These are phyloP conservation scores for Cyclargus thomasi DNA, from an alignment of 1,140 invertebrate genomes.

Conservation along the genomic window DNA sequence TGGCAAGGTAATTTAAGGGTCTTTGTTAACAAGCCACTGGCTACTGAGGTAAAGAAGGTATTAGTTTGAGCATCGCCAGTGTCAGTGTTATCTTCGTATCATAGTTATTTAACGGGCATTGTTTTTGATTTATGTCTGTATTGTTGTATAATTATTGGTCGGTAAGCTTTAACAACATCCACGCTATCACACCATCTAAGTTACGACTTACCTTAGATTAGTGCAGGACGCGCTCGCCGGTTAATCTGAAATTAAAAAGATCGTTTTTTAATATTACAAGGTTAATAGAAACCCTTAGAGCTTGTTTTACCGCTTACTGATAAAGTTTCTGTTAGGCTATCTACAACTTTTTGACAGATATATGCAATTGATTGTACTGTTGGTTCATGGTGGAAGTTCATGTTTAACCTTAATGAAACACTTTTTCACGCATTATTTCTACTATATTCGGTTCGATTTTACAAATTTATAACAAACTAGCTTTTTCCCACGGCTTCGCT, in stretches of 20 bases:
- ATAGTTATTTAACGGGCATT: slow-evolving; percentile 18
- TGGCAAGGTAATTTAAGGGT: neutral
- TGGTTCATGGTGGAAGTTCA: too few relatives aligned
- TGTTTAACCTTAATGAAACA: too few relatives aligned
- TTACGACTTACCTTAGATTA: slow-evolving; percentile 23
- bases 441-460: too few relatives aligned
- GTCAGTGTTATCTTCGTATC: neutral
- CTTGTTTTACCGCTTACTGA: too few relatives aligned
- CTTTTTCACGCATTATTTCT: too few relatives aligned
- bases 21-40: neutral
- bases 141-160: slow-evolving; percentile 23
- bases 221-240: neutral
- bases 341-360: too few relatives aligned
- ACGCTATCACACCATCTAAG: slow-evolving; percentile 20
- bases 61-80: neutral
- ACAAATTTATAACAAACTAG: too few relatives aligned
- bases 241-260: slow-evolving; percentile 21
- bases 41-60: neutral
- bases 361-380: too few relatives aligned
- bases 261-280: neutral
- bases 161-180: slow-evolving; percentile 19
- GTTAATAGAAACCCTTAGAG: too few relatives aligned
- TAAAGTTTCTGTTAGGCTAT: too few relatives aligned
- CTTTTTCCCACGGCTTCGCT: too few relatives aligned
- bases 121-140: slow-evolving; percentile 22